Base-by-base conservation (phyloP, 1,140 invertebrate genomes). In the Pseudomyrmex sp. region DNA sequence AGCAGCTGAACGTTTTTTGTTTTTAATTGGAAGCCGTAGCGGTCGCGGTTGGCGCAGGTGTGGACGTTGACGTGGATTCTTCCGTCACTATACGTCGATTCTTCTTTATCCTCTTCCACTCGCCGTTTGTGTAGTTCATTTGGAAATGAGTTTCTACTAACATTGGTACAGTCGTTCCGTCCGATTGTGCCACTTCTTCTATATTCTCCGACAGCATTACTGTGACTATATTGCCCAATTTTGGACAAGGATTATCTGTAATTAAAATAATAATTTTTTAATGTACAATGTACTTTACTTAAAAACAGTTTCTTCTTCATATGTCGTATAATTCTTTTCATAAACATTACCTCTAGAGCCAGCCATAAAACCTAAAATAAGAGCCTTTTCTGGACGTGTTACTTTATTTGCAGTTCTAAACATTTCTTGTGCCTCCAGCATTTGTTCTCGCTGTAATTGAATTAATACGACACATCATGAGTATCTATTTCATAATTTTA, bases 341-440 rank as follows among this genome's bases (percentile, higher is more conserved):
- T 35, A 84, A 44, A 75, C 73, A 90, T 88, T 95, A 98, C 97
- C 97, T 95, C 98, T 96, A 7, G 98, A 98, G 1, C 99, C 99
- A 86, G 98, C 98, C 98, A 99, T 99, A 91, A 99, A 99, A 84
- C 98, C 98, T 26, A 99, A 95, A 91, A 99, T 99, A 50, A 99
- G 96, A 56, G 98, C 98, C 92, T 99, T 99, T 90, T 99, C 98
- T 2, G 98, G 98, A 87, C 98, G 94, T 1, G 98, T 99, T 58
- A 99, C 98, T 93, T 98, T 97, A 92, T 99, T 99, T 46, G 98
- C 98, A 87, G 97, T 98, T 77, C 97, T 96, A 95, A 99, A 99
- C 98, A 99, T 99, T 93, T 99, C 98, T 94, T 99, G 98, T 1
- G 98, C 98, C 94, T 99, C 98, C 90, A 98, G 95, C 96, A 99